Percentiles rank a stretch among this genome's conserved stretches.
phyloP scores from a whole-genome alignment of 2,113 vertebrate genomes.

The Pachycephala philippinensis region DNA sequence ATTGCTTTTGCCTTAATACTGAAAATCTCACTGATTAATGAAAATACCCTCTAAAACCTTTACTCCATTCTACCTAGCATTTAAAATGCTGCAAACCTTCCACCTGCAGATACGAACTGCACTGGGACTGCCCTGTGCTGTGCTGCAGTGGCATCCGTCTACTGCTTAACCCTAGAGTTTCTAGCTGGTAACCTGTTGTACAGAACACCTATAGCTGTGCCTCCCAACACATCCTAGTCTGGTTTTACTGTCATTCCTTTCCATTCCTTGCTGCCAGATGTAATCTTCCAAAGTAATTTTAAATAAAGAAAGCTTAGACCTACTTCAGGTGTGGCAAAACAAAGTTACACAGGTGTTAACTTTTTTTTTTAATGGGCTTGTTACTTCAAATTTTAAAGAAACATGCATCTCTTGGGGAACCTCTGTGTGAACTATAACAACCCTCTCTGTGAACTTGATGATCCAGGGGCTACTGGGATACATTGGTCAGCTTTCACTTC shows the following conservation, averaged over 20 bases:
- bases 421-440: background rate
- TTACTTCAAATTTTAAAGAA: background rate
- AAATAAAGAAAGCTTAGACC: background rate
- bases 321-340: background rate
- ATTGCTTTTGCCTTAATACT: background rate
- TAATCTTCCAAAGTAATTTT: background rate
- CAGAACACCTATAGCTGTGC: background rate
- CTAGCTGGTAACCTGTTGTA: background rate
- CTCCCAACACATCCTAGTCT: background rate
- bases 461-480: background rate
- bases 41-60: background rate
- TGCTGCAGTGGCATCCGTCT: rapidly evolving
- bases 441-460: rapidly evolving
- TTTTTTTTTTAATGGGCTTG: background rate
- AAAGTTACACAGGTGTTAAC: background rate
- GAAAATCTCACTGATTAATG: background rate
- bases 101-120: background rate
- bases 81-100: background rate
- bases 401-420: rapidly evolving
- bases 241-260: background rate
- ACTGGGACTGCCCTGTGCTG: background rate
- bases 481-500: background rate
- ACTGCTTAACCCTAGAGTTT: background rate
- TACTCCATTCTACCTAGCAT: background rate
- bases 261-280: background rate